Evolutionary conservation across 1,140 invertebrate species (phyloP).

Genomic region (Ladona fulva): DNA sequence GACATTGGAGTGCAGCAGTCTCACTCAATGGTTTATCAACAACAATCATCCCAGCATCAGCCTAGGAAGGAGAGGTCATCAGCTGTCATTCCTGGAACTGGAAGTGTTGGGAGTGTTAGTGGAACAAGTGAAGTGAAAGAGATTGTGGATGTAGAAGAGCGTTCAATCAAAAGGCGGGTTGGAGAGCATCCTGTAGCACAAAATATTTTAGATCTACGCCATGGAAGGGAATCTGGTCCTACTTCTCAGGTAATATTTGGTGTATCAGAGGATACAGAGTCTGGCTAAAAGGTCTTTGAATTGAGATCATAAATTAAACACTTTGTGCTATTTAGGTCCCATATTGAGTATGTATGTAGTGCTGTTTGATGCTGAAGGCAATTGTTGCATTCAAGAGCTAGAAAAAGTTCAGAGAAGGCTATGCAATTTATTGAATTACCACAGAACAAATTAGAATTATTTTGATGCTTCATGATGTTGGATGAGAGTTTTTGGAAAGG

Average conservation of each 20-base stretch:
- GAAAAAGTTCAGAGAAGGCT: no score
- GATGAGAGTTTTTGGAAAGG: no score
- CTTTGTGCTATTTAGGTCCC: no score
- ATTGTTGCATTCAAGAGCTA: no score
- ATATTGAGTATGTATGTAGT: no score
- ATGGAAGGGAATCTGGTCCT: background rate
- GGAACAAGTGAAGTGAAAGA: background rate
- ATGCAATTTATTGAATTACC: no score
- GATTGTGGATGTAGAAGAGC: background rate
- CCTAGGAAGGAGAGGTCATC: background rate
- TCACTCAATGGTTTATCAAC: background rate
- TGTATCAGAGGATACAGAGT: background rate
- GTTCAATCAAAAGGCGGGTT: background rate
- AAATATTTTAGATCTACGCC: background rate
- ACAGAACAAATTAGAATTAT: no score
- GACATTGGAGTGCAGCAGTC: background rate
- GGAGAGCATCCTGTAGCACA: background rate
- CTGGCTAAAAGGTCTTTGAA: background rate
- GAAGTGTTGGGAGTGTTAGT: background rate
- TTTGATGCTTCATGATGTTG: no score
- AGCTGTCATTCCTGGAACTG: background rate
- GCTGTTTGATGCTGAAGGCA: no score
- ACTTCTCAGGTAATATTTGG: background rate
- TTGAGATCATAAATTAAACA: no score
- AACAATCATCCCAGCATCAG: background rate